phyloP scores from a whole-genome alignment of 2,797 vertebrate species.

The Acanthopagrus latus region DNA sequence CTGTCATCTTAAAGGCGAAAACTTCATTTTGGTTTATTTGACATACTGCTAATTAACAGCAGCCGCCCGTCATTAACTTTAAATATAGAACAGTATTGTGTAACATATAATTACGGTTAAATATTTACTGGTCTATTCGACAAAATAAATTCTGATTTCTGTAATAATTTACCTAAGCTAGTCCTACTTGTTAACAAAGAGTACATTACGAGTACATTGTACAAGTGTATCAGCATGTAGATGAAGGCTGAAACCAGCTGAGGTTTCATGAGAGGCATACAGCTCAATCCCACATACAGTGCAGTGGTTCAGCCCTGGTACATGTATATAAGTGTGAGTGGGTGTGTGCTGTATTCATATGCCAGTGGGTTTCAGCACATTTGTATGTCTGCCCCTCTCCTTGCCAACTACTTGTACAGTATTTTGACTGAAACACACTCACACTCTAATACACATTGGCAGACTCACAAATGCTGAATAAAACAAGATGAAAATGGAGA shows the following conservation, averaged over 20 bases:
- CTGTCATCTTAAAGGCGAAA: constrained; percentile 68
- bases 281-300: constrained; percentile 69
- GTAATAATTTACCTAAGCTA: constrained; percentile 58
- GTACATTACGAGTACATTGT: constrained; percentile 46
- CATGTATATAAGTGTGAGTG: constrained; percentile 68
- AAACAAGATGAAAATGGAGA: constrained; percentile 29
- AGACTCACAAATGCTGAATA: constrained; percentile 38
- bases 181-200: constrained; percentile 54
- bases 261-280: constrained; percentile 61
- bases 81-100: constrained; percentile 58
- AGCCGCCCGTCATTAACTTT: constrained; percentile 41
- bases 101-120: constrained; percentile 58
- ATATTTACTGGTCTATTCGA: constrained; percentile 62
- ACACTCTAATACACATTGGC: constrained; percentile 32
- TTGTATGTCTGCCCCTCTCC: constrained; percentile 61
- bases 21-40: constrained; percentile 64
- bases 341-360: constrained; percentile 66
- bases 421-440: constrained; percentile 54
- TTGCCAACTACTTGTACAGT: constrained; percentile 45
- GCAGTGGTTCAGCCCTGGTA: constrained; percentile 70
- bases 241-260: constrained; percentile 63
- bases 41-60: constrained; percentile 55
- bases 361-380: constrained; percentile 64
- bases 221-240: constrained; percentile 48
- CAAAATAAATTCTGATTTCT: constrained; percentile 65